phyloP scores from a whole-genome alignment of 2,888 invertebrate genomes.

The Geophilus truncorum region DNA sequence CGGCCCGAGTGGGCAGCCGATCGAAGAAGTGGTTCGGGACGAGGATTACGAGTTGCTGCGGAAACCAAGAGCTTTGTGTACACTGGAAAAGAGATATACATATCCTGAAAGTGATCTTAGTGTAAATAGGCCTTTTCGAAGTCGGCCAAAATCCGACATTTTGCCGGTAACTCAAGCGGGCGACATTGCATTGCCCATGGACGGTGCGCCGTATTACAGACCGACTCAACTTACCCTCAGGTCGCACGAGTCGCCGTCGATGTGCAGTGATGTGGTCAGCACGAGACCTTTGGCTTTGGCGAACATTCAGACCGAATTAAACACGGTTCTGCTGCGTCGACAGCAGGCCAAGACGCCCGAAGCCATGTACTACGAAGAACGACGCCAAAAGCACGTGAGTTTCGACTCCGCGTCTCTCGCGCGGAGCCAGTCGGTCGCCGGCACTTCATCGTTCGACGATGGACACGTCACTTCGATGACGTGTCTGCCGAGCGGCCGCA shows the following conservation, averaged over 20 bases:
- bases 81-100: constrained; percentile 8
- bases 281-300: constrained; percentile 33
- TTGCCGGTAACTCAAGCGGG: constrained; percentile 23
- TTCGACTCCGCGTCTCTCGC: constrained; percentile 58
- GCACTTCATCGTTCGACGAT: constrained; percentile 49
- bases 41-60: constrained; percentile 8
- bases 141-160: constrained; percentile 18
- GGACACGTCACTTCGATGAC: constrained; percentile 59
- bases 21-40: not conserved
- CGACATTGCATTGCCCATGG: constrained; percentile 23
- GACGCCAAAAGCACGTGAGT: constrained; percentile 77
- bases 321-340: constrained; percentile 29
- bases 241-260: constrained; percentile 33
- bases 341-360: constrained; percentile 40
- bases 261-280: constrained; percentile 32
- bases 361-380: constrained; percentile 39
- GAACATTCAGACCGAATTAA: constrained; percentile 36
- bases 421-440: constrained; percentile 73
- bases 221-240: constrained; percentile 35
- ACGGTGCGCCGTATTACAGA: not conserved
- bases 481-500: constrained; percentile 40
- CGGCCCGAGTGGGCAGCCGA: not conserved
- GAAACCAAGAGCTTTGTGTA: constrained; percentile 3
- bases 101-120: constrained; percentile 28
- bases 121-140: not conserved